A percentile compares a stretch with the other conserved stretches of the same genome.
Evolutionary conservation across 2,888 invertebrate species (phyloP).

Genomic region (Lepidocyrtoides sp.): DNA sequence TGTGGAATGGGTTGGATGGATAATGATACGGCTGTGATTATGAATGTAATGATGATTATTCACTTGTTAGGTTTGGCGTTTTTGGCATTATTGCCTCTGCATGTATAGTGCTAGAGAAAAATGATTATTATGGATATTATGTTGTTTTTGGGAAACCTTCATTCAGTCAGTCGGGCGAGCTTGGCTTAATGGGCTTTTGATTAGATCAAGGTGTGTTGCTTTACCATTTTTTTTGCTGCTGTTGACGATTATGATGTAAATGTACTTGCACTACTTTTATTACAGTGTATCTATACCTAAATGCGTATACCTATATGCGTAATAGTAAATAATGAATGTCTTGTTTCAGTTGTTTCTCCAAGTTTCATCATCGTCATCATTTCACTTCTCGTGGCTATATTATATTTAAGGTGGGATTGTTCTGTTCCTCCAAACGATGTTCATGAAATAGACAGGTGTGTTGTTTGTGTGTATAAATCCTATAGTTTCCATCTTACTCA

Average conservation of each 20-base stretch:
- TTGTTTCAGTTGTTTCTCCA: constrained; percentile 29
- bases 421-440: constrained; percentile 27
- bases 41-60: constrained; percentile 79
- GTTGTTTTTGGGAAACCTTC: constrained; percentile 77
- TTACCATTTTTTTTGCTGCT: constrained; percentile 59
- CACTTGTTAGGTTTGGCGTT: constrained; percentile 73
- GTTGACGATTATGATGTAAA: constrained; percentile 72
- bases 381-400: neutral
- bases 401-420: constrained; percentile 16
- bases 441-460: neutral
- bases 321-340: constrained; percentile 14
- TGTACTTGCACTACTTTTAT: constrained; percentile 48
- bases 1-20: constrained; percentile 63
- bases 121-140: constrained; percentile 65
- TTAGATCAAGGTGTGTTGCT: constrained; percentile 79
- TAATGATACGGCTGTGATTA: constrained; percentile 69
- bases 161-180: constrained; percentile 75
- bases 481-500: constrained; percentile 3
- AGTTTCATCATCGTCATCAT: neutral
- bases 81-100: constrained; percentile 68
- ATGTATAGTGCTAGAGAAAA: constrained; percentile 34
- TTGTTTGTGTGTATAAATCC: too few relatives aligned
- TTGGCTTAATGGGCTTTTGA: constrained; percentile 78
- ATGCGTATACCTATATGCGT: too few relatives aligned
- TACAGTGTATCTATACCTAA: too few relatives aligned